Evolutionary conservation across 2,888 invertebrate species (phyloP), one percentile per base, ranked within the genome.

Genomic region (Cryptophagus acutangulus): DNA sequence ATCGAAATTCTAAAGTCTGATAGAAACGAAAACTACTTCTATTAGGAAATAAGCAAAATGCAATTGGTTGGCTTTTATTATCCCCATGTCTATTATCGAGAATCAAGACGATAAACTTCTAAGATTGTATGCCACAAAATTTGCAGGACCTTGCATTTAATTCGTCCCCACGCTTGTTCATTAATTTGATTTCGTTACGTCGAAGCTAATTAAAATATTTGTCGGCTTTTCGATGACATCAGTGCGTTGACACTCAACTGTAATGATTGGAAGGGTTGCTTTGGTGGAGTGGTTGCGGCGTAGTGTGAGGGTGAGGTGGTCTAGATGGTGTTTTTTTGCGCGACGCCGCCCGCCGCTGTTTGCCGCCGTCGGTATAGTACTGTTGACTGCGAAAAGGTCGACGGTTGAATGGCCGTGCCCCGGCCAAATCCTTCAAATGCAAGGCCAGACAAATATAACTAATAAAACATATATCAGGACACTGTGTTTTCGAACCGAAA

Each of bases 401-500:
- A 46, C 57, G 49, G 58, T 57, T 60, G 54, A 56, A 58, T 52
- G 58, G 51, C 58, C 58, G 57, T 48, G 52, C 48, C 57, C 41
- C 57, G 57, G 56, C 58, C 61, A 58, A 60, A 62, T 59, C 62
- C 62, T 62, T 61, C 59, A 53, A 57, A 51, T 57, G 60, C 61
- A 62, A 61, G 61, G 62, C 58, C 62, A 62, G 58, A 61, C 58
- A 56, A 60, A 60, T 57, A 60, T 61, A 61, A 59, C 58, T 57
- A 61, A 59, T 55, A 58, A 50, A 43, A 49, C 48, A 51, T 52
- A 47, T 53, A 52, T 43, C 47, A 49, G 51, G 43, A 43, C 46
- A 45, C 36, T 45, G 43, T 48, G n/a, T n/a, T n/a, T n/a, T n/a
- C n/a, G n/a, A n/a, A n/a, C n/a, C n/a, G n/a, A n/a, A n/a, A n/a